Percentiles rank a stretch among this genome's conserved stretches.
Conservation (phyloP, 2,113 vertebrate genomes). For the Tupaia chinensis region DNA sequence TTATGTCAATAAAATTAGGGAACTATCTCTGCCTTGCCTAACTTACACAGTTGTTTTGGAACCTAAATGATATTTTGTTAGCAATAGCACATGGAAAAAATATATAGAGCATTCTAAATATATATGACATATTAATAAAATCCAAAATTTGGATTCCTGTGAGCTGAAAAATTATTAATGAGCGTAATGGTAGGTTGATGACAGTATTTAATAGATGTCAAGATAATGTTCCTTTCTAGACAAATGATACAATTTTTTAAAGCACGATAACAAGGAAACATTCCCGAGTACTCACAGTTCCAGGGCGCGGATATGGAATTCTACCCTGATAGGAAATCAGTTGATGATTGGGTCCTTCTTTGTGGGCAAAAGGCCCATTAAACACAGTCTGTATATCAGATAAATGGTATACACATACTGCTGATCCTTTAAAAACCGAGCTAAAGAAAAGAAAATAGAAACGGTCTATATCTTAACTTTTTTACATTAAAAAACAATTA, state of each 20-base stretch:
- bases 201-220: neutral
- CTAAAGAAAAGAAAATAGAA: conserved; percentile 84
- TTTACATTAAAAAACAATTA: neutral
- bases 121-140: neutral
- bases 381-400: conserved; percentile 98
- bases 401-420: conserved; percentile 97
- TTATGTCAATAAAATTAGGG: neutral
- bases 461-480: neutral
- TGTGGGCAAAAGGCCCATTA: conserved; percentile 98
- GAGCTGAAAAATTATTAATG: neutral
- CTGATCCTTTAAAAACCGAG: conserved; percentile 99
- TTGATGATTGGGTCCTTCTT: conserved; percentile 97
- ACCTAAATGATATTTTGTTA: conserved; percentile 12
- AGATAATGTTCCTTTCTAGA: conserved; percentile 35
- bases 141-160: neutral
- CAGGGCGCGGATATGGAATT: conserved; percentile 97
- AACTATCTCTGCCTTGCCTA: neutral
- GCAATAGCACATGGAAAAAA: neutral
- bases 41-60: neutral
- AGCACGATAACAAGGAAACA: neutral
- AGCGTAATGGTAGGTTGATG: neutral
- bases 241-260: conserved; percentile 59
- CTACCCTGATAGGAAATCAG: conserved; percentile 97
- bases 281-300: conserved; percentile 92
- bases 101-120: neutral